Percentiles rank a stretch among this genome's conserved stretches.
phyloP scores from a whole-genome alignment of 1,140 invertebrate species.

The Listronotus oregonensis region DNA sequence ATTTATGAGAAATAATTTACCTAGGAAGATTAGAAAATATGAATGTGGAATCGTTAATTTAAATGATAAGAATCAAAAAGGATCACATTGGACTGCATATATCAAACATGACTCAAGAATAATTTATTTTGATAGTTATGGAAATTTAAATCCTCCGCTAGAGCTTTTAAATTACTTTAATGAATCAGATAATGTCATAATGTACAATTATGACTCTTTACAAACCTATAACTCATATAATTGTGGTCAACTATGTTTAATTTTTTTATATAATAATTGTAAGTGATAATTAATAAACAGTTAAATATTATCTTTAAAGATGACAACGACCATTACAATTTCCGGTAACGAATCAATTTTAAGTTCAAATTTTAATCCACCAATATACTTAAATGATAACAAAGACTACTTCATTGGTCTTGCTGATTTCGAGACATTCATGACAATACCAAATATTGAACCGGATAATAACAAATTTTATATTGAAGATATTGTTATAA shows the following conservation, averaged over 20 bases:
- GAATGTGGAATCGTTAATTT: constrained; percentile 53
- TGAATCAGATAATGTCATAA: constrained; percentile 15
- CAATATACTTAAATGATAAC: constrained; percentile 23
- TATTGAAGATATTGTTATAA: constrained; percentile 4
- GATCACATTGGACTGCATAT: constrained; percentile 54
- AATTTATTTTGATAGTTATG: constrained; percentile 49
- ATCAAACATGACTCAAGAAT: constrained; percentile 42
- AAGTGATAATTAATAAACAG: not conserved
- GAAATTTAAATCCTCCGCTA: constrained; percentile 47
- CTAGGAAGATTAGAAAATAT: constrained; percentile 33
- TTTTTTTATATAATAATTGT: constrained; percentile 12
- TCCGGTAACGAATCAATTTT: constrained; percentile 4
- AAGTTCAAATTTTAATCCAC: constrained; percentile 10
- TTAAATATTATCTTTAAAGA: not conserved
- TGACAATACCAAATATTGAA: constrained; percentile 14
- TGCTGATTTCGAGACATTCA: constrained; percentile 33
- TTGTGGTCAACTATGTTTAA: constrained; percentile 31
- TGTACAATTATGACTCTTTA: constrained; percentile 26
- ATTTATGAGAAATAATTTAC: constrained; percentile 50
- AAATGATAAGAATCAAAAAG: constrained; percentile 43
- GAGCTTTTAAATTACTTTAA: constrained; percentile 45
- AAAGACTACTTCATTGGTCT: constrained; percentile 24
- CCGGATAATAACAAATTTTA: constrained; percentile 11
- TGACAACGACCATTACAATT: constrained; percentile 7
- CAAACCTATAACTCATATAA: constrained; percentile 35